Percentiles rank a stretch among this genome's conserved stretches.
Evolutionary conservation across 2,888 invertebrate genomes (phyloP).

Genomic region (Noctua janthina): DNA sequence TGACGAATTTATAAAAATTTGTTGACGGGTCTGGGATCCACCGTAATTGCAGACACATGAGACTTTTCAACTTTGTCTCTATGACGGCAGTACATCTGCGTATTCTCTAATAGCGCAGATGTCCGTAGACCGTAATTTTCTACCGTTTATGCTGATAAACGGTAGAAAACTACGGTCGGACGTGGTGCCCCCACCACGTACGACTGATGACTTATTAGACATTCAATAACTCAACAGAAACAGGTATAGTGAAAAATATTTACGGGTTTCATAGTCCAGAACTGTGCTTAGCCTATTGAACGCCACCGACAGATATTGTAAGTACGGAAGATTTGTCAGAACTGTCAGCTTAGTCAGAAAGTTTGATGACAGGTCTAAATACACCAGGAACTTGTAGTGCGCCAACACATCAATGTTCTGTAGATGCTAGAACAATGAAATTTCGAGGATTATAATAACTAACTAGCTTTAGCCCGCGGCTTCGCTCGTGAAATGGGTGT

Average conservation of each 20-base stretch:
- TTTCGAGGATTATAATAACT: background rate
- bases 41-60: background rate
- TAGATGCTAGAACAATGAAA: slow-evolving; percentile 76
- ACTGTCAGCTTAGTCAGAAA: slow-evolving; percentile 87
- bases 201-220: background rate
- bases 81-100: background rate
- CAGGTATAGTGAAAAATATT: slow-evolving; percentile 64
- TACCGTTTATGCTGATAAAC: background rate
- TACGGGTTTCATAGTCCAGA: slow-evolving; percentile 89
- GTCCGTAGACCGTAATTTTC: background rate
- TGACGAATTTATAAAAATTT: too few species aligned
- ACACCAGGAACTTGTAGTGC: slow-evolving; percentile 90
- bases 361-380: slow-evolving; percentile 91
- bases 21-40: too few species aligned
- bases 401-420: slow-evolving; percentile 87
- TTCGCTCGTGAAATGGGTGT: background rate
- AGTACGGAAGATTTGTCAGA: slow-evolving; percentile 88
- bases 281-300: slow-evolving; percentile 88
- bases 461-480: background rate
- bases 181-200: too few species aligned
- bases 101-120: too few species aligned
- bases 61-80: background rate
- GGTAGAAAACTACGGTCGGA: too few species aligned
- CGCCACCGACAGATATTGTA: slow-evolving; percentile 90
- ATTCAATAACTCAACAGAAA: background rate